These are phyloP conservation scores for Hypotaenidia philippensis DNA, from an alignment of 2,797 vertebrate species.

Conservation along the genomic window DNA sequence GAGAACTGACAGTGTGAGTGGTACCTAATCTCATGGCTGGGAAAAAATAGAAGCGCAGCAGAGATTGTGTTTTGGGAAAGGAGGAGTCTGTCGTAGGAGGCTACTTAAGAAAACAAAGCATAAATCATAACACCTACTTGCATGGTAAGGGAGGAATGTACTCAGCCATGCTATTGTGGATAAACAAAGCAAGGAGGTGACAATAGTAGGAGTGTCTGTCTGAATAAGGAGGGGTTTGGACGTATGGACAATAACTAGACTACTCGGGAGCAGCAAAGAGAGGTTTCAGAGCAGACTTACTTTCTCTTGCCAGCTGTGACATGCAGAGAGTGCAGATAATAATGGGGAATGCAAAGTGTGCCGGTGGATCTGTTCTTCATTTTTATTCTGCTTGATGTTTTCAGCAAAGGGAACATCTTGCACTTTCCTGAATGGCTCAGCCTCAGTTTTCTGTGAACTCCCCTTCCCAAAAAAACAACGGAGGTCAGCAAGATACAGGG, in stretches of 20 bases:
- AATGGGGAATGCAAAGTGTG: background rate
- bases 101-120: conserved; percentile 40
- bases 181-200: conserved; percentile 37
- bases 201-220: background rate
- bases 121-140: conserved; percentile 41
- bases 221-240: background rate
- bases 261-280: background rate
- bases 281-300: background rate
- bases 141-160: background rate
- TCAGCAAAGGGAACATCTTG: background rate
- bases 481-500: background rate
- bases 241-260: background rate
- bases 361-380: background rate
- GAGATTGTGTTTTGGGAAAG: background rate
- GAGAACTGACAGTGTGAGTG: fast-evolving
- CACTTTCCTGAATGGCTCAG: background rate
- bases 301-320: background rate
- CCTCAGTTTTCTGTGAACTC: background rate
- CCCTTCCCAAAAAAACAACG: background rate
- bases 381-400: background rate
- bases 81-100: background rate
- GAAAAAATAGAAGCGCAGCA: background rate
- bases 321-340: background rate
- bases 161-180: background rate
- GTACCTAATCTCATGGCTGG: background rate